Evolutionary conservation across 2,888 invertebrate genomes (phyloP).

Genomic region (Parapristionchus giblindavisi): DNA sequence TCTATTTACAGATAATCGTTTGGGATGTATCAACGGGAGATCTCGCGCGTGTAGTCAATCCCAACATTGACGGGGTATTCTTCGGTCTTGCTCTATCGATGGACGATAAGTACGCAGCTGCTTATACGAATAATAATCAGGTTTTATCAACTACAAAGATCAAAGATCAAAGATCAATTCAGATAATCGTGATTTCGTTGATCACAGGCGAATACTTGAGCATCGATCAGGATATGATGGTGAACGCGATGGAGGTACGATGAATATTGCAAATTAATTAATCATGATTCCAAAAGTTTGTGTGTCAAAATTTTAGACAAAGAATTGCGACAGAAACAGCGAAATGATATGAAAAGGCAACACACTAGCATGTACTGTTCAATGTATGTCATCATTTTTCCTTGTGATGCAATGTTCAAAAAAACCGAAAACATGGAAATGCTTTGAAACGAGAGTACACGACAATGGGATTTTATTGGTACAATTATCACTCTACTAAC

Average conservation of each 20-base stretch:
- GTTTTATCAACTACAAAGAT: slow-evolving; percentile 71
- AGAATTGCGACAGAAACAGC: too few relatives aligned
- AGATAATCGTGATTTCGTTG: slow-evolving; percentile 80
- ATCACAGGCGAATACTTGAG: slow-evolving; percentile 90
- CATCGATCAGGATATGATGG: slow-evolving; percentile 84
- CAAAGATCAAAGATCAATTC: background rate
- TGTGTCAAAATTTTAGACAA: too few relatives aligned
- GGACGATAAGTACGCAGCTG: slow-evolving; percentile 94
- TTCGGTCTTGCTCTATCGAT: slow-evolving; percentile 82
- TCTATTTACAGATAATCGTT: slow-evolving; percentile 82
- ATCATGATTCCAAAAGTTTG: too few relatives aligned
- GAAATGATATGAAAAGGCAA: too few relatives aligned
- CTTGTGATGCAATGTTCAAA: too few relatives aligned
- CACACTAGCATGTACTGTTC: too few relatives aligned
- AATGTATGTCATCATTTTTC: too few relatives aligned
- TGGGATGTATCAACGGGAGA: slow-evolving; percentile 94
- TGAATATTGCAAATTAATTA: too few relatives aligned
- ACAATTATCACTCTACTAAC: background rate
- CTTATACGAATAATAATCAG: slow-evolving; percentile 94
- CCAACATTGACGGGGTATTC: slow-evolving; percentile 88
- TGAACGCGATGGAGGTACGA: slow-evolving; percentile 74
- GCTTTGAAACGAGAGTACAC: too few relatives aligned
- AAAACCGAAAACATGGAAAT: too few relatives aligned
- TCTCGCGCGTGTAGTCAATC: slow-evolving; percentile 86
- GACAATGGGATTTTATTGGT: background rate